Evolutionary conservation across 2,113 vertebrate genomes (phyloP).

Genomic region (Merops nubicus): DNA sequence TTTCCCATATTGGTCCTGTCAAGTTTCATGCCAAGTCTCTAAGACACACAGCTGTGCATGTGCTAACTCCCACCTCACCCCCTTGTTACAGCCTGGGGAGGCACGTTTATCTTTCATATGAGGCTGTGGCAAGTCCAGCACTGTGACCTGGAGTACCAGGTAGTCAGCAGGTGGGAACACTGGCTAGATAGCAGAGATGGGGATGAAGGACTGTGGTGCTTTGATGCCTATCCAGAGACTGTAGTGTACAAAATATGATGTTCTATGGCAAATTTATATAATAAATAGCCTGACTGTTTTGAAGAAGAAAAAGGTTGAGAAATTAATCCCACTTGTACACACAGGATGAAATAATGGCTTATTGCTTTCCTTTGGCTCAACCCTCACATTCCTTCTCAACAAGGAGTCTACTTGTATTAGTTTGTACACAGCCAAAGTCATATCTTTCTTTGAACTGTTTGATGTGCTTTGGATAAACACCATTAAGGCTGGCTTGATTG

Average conservation of each 20-base stretch:
- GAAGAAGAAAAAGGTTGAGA: neutral
- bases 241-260: neutral
- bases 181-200: neutral
- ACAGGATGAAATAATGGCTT: neutral
- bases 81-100: too few species aligned
- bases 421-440: neutral
- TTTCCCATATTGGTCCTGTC: neutral
- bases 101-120: neutral
- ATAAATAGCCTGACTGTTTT: neutral
- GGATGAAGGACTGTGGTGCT: neutral
- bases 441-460: neutral
- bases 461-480: neutral
- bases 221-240: neutral
- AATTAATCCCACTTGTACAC: neutral
- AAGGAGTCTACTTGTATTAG: neutral
- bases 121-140: neutral
- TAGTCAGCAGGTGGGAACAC: accelerated
- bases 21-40: neutral
- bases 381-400: neutral
- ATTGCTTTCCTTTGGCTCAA: neutral
- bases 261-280: neutral
- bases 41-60: neutral
- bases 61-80: neutral
- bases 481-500: neutral
- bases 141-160: neutral